phyloP scores from a whole-genome alignment of 2,797 vertebrate genomes.

The Acrossocheilus wenchowensis region DNA sequence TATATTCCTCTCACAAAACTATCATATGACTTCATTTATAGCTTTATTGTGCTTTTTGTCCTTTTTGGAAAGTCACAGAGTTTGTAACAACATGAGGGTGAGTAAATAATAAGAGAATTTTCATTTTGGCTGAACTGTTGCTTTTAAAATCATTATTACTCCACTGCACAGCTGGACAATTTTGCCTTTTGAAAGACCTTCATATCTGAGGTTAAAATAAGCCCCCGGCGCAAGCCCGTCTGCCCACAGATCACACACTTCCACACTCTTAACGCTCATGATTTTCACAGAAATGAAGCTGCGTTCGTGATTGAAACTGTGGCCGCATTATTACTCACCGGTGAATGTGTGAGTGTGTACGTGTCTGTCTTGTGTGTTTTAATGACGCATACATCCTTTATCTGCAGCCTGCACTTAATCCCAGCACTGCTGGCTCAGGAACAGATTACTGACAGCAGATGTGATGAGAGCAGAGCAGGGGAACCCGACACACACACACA shows the following conservation, averaged over 20 bases:
- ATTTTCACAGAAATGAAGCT: constrained; percentile 44
- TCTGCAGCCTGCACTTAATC: constrained; percentile 80
- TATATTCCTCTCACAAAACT: neutral
- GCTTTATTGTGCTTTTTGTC: neutral
- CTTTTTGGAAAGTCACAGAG: neutral
- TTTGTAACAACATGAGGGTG: neutral
- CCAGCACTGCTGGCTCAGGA: constrained; percentile 79
- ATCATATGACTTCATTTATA: neutral
- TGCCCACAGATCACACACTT: constrained; percentile 54
- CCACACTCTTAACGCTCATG: constrained; percentile 50
- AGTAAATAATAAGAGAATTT: neutral
- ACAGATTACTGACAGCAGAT: constrained; percentile 81
- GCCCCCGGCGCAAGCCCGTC: constrained; percentile 49
- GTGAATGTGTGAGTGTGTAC: constrained; percentile 63
- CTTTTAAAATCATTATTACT: neutral
- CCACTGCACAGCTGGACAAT: neutral
- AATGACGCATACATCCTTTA: constrained; percentile 80
- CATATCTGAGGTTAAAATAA: constrained; percentile 33
- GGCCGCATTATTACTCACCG: constrained; percentile 42
- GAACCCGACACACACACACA: constrained; percentile 26
- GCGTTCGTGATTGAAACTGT: constrained; percentile 14
- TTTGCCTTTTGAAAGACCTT: constrained; percentile 1
- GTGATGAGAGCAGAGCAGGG: constrained; percentile 71
- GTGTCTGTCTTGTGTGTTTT: constrained; percentile 70
- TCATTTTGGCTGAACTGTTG: neutral